Evolutionary conservation across 2,113 vertebrate genomes (phyloP).

Genomic region (Octodon degus): DNA sequence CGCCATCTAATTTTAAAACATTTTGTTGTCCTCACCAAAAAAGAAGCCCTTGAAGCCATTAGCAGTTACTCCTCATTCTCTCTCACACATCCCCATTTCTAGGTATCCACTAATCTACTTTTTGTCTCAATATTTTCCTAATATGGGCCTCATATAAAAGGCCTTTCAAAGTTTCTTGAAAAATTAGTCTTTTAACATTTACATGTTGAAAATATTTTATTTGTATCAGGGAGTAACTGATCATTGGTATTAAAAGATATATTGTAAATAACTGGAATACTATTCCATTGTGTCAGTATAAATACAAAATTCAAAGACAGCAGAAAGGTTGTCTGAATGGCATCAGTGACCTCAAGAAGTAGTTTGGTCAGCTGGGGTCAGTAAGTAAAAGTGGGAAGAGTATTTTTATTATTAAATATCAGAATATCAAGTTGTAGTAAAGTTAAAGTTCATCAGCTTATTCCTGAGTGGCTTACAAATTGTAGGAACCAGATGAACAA

Average conservation of each 20-base stretch:
- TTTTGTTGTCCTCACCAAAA: not conserved
- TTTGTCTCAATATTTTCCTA: constrained; percentile 21
- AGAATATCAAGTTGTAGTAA: constrained; percentile 39
- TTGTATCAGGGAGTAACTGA: constrained; percentile 30
- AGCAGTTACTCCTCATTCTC: not conserved
- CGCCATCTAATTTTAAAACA: constrained; percentile 36
- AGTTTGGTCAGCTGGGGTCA: constrained; percentile 32
- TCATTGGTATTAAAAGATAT: not conserved
- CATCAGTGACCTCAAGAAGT: constrained; percentile 17
- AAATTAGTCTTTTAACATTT: constrained; percentile 57
- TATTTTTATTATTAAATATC: constrained; percentile 29
- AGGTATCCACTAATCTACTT: not conserved
- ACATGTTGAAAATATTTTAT: constrained; percentile 51
- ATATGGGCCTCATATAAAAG: constrained; percentile 2
- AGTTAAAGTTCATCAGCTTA: constrained; percentile 26
- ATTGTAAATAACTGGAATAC: constrained; percentile 36
- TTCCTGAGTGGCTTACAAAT: constrained; percentile 57
- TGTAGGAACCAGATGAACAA: constrained; percentile 60
- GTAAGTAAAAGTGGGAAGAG: constrained; percentile 23
- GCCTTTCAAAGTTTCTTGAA: constrained; percentile 32
- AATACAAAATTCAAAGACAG: constrained; percentile 36
- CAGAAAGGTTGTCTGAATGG: constrained; percentile 44
- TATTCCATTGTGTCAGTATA: constrained; percentile 16
- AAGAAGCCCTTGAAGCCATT: not conserved
- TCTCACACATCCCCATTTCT: too few species aligned